Conservation (phyloP, 2,113 vertebrate genomes). For the Malurus alboscapulatus region DNA sequence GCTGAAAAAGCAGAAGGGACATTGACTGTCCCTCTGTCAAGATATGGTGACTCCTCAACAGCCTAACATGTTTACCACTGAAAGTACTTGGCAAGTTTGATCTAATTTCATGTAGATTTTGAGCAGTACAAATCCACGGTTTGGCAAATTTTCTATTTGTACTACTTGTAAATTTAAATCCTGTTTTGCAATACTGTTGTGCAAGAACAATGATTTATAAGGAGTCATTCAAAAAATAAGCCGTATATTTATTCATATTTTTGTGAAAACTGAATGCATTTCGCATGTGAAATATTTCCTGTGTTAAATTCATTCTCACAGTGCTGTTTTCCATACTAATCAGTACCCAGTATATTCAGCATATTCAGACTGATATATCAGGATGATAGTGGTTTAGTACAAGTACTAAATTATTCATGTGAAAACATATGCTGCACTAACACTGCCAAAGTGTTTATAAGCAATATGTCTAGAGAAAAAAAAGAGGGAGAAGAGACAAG, state of each 20-base stretch:
- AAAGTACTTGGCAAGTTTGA: background rate
- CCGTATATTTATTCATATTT: slow-evolving; percentile 7
- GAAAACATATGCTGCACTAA: slow-evolving; percentile 47
- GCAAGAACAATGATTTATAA: background rate
- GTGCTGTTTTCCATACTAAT: slow-evolving; percentile 26
- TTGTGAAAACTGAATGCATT: background rate
- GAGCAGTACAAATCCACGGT: background rate
- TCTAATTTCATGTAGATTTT: background rate
- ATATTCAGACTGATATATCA: background rate
- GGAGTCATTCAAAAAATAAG: background rate
- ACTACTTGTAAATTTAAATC: background rate
- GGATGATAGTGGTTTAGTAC: slow-evolving; percentile 3
- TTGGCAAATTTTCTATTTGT: background rate
- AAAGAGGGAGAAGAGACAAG: background rate
- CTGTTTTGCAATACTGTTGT: background rate
- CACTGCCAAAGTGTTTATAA: slow-evolving; percentile 45
- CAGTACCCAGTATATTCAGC: background rate
- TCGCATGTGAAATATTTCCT: slow-evolving; percentile 30
- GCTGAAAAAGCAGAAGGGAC: background rate
- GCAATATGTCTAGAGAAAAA: background rate
- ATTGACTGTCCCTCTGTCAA: background rate
- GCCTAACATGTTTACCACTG: background rate
- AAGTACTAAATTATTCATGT: slow-evolving; percentile 50
- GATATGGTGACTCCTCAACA: background rate
- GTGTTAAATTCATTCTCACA: background rate